phyloP scores from a whole-genome alignment of 2,113 vertebrate species.

The Chaetodon trifascialis region DNA sequence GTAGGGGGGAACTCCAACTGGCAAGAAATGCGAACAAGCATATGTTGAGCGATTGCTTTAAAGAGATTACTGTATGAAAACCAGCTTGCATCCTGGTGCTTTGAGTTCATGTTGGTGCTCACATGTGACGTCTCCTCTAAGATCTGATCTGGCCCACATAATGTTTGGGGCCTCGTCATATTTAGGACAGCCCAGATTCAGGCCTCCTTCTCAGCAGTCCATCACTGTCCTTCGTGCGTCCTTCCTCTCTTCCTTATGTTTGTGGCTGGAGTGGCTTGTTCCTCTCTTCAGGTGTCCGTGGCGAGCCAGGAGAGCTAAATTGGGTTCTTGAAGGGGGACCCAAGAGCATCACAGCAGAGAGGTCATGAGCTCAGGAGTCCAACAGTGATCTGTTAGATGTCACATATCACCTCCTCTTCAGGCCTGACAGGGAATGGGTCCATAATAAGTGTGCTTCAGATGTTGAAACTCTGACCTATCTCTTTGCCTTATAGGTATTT shows the following conservation, averaged over 20 bases:
- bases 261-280: conserved; percentile 29
- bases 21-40: too few species aligned
- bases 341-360: conserved; percentile 42
- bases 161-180: conserved; percentile 39
- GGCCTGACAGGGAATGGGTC: conserved; percentile 25
- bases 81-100: not conserved
- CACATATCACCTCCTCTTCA: conserved; percentile 44
- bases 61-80: too few species aligned
- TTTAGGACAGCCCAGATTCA: conserved; percentile 63
- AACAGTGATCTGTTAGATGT: conserved; percentile 50
- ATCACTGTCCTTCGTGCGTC: conserved; percentile 53
- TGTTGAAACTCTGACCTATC: conserved; percentile 25
- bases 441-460: conserved; percentile 30
- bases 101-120: conserved; percentile 5
- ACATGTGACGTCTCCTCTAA: conserved; percentile 9
- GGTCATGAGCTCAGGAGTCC: conserved; percentile 49
- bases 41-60: too few species aligned
- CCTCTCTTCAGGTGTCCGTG: conserved; percentile 36
- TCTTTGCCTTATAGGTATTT: conserved; percentile 18
- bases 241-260: conserved; percentile 37
- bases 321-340: conserved; percentile 44
- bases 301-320: conserved; percentile 41
- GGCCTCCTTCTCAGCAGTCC: conserved; percentile 53
- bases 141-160: conserved; percentile 50
- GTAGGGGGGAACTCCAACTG: too few species aligned